Evolutionary conservation across 2,797 vertebrate species (phyloP).

Genomic region (Rhabdophis nuchalis): DNA sequence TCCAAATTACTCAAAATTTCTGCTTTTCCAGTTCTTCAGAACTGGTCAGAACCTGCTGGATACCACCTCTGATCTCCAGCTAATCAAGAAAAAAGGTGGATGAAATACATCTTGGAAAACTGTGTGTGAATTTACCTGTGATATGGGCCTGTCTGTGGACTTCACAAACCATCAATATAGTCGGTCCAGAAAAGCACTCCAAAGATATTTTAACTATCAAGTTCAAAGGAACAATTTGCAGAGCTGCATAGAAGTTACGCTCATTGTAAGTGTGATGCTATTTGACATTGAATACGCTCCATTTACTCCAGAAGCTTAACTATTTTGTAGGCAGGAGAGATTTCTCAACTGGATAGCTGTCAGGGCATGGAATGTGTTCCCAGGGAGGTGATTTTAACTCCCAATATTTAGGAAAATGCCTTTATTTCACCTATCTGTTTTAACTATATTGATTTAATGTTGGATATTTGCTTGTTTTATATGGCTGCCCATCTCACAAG

Average conservation of each 20-base stretch:
- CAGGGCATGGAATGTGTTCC: neutral
- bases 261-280: neutral
- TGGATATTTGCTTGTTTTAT: neutral
- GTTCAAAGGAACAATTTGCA: neutral
- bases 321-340: neutral
- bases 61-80: neutral
- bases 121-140: neutral
- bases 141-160: neutral
- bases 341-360: neutral
- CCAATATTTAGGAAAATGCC: neutral
- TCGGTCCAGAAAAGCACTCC: neutral
- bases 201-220: neutral
- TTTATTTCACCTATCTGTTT: neutral
- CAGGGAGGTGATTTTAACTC: neutral
- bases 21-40: too few species aligned
- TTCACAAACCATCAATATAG: neutral
- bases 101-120: neutral
- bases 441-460: neutral
- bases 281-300: neutral
- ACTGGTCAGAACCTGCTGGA: too few species aligned
- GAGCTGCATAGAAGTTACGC: neutral
- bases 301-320: neutral
- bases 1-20: too few species aligned
- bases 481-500: neutral
- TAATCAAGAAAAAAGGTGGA: neutral